These are phyloP conservation scores for Hybognathus amarus DNA, from an alignment of 2,797 vertebrate genomes.

Conservation along the genomic window DNA sequence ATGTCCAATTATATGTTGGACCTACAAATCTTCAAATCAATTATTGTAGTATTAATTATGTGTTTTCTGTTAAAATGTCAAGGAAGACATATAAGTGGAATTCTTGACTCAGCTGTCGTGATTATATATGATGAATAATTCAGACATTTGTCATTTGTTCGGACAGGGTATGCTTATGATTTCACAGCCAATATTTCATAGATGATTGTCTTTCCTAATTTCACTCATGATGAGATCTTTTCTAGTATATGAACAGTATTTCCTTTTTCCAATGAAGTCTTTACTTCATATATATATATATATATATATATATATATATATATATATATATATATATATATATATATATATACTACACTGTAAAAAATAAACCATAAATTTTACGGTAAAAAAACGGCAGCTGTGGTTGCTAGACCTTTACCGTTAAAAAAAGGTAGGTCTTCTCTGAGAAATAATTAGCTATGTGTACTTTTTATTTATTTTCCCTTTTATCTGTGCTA, in stretches of 20 bases:
- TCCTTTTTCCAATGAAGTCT: no score
- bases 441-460: no score
- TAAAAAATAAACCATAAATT: no score
- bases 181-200: slow-evolving; percentile 67
- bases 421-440: no score
- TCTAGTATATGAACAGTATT: background rate
- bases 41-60: slow-evolving; percentile 72
- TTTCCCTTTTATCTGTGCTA: no score
- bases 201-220: slow-evolving; percentile 64
- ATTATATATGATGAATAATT: slow-evolving; percentile 76
- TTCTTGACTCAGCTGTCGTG: slow-evolving; percentile 67
- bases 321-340: no score
- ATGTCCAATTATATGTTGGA: slow-evolving; percentile 45
- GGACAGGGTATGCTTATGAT: slow-evolving; percentile 63
- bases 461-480: no score
- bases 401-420: no score
- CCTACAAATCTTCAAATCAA: slow-evolving; percentile 60
- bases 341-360: accelerated
- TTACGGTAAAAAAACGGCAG: no score
- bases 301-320: no score
- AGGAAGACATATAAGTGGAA: slow-evolving; percentile 63
- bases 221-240: slow-evolving; percentile 60
- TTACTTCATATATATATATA: no score
- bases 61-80: slow-evolving; percentile 71
- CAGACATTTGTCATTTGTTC: slow-evolving; percentile 70